Evolutionary conservation across 2,113 vertebrate species (phyloP).

Genomic region (Xiphorhynchus elegans): DNA sequence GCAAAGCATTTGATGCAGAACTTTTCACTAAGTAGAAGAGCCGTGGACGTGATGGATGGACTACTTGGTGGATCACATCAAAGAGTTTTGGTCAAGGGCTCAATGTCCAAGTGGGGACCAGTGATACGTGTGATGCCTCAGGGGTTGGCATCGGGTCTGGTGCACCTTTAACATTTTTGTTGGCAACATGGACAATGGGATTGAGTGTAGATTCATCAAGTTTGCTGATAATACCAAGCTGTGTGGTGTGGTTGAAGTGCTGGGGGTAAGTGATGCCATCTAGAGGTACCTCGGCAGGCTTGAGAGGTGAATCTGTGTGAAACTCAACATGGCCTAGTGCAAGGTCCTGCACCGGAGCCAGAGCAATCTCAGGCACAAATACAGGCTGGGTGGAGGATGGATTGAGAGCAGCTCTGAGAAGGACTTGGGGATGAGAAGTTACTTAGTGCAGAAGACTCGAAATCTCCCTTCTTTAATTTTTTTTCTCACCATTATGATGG

Average conservation of each 20-base stretch:
- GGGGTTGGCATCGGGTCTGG: fast-evolving
- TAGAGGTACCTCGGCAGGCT: not conserved
- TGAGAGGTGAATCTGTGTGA: not conserved
- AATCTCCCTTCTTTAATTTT: not conserved
- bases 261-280: not conserved
- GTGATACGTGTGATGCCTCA: not conserved
- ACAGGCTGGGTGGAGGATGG: not conserved
- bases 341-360: not conserved
- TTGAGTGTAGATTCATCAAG: not conserved
- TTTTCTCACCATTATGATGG: not conserved
- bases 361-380: not conserved
- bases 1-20: not conserved
- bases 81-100: not conserved
- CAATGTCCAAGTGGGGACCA: not conserved
- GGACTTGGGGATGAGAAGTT: not conserved
- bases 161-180: not conserved
- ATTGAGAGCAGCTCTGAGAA: not conserved
- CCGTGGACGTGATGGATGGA: not conserved
- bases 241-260: not conserved
- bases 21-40: not conserved
- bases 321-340: not conserved
- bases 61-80: not conserved
- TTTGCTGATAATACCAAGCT: not conserved
- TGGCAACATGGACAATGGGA: not conserved
- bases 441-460: not conserved